These are phyloP conservation scores for Ptychadena robeensis DNA, from an alignment of 2,797 vertebrate species.

Conservation along the genomic window DNA sequence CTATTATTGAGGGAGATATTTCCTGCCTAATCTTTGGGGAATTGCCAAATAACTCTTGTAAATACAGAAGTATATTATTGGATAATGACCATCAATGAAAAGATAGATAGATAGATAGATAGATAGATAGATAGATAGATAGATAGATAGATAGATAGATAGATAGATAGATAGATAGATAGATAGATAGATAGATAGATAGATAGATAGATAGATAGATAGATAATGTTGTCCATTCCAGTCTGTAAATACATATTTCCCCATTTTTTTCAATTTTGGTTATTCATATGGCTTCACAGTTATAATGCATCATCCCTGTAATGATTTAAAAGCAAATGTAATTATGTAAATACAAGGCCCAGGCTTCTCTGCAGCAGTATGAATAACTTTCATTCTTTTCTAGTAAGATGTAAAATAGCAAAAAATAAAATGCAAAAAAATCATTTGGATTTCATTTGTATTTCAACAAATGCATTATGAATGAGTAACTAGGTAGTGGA, in stretches of 20 bases:
- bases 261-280: neutral
- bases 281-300: neutral
- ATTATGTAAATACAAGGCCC: constrained; percentile 34
- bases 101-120: neutral
- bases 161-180: neutral
- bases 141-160: too few species aligned
- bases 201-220: neutral
- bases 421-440: constrained; percentile 35
- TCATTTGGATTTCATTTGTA: constrained; percentile 67
- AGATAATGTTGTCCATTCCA: too few species aligned
- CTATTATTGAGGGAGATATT: neutral
- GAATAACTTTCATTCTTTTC: constrained; percentile 28
- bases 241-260: neutral
- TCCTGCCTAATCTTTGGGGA: neutral
- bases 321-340: constrained; percentile 18
- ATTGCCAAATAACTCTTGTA: neutral
- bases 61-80: neutral
- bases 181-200: constrained; percentile 1
- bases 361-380: constrained; percentile 22
- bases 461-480: constrained; percentile 85
- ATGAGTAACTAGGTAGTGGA: constrained; percentile 79
- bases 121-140: too few species aligned
- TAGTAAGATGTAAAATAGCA: constrained; percentile 25
- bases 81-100: too few species aligned
- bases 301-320: constrained; percentile 13